phyloP scores from a whole-genome alignment of 2,888 invertebrate genomes.

The Priocnemis perturbator region DNA sequence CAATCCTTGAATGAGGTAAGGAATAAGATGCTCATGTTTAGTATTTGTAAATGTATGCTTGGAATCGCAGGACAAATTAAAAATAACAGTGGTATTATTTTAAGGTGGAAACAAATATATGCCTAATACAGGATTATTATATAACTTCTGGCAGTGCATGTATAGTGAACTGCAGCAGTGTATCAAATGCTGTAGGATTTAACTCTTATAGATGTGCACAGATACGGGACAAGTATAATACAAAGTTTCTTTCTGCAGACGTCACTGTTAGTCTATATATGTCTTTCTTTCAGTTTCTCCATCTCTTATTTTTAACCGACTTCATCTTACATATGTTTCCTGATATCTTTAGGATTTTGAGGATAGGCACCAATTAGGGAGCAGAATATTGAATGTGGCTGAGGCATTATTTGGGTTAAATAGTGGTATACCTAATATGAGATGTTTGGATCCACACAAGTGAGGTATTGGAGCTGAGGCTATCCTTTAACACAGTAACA shows the following conservation, averaged over 20 bases:
- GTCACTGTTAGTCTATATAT: constrained; percentile 50
- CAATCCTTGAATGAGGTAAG: constrained; percentile 63
- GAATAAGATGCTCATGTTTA: too few species aligned
- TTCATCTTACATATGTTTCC: neutral
- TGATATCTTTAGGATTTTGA: constrained; percentile 51
- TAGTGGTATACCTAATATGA: constrained; percentile 55
- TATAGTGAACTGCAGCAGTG: constrained; percentile 64
- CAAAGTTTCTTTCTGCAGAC: constrained; percentile 63
- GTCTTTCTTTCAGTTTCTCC: constrained; percentile 48
- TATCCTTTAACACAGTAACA: too few species aligned
- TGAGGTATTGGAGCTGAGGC: neutral
- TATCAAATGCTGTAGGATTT: constrained; percentile 53
- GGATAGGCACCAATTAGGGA: constrained; percentile 54
- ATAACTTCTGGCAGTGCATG: constrained; percentile 62
- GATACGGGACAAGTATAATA: constrained; percentile 64
- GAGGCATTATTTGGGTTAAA: constrained; percentile 61
- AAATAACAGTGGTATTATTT: constrained; percentile 21
- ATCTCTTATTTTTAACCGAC: too few species aligned
- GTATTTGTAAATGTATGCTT: too few species aligned
- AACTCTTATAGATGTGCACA: constrained; percentile 54
- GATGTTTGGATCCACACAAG: constrained; percentile 16
- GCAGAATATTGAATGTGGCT: constrained; percentile 62
- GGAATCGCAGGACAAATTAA: too few species aligned
- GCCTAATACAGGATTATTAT: constrained; percentile 62
- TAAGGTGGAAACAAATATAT: constrained; percentile 63